Conservation (phyloP, 2,113 vertebrate genomes). For the Sisor rabdophorus region DNA sequence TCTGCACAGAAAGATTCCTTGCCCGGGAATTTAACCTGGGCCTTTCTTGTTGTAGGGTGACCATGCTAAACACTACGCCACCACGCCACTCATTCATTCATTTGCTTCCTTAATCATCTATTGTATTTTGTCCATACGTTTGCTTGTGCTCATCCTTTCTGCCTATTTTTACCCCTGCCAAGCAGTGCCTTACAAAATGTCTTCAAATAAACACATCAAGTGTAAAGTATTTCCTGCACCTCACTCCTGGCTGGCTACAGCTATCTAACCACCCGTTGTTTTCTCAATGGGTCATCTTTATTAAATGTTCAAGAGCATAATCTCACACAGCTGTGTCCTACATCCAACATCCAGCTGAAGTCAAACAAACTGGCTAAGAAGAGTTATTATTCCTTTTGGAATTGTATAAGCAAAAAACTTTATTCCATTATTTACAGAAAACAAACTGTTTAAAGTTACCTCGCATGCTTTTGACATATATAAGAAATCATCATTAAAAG, state of each 20-base stretch:
- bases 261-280: conserved; percentile 24
- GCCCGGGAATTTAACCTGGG: no score
- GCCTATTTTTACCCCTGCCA: neutral
- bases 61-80: no score
- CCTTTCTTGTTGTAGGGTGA: no score
- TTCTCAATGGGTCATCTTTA: conserved; percentile 30
- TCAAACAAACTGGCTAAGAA: neutral
- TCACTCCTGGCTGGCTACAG: neutral
- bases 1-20: no score
- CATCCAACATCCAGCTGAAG: conserved; percentile 26
- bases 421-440: neutral
- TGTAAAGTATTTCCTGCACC: neutral
- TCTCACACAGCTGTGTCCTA: conserved; percentile 48
- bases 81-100: no score
- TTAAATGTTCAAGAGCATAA: conserved; percentile 30
- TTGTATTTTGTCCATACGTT: neutral
- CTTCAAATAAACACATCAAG: conserved; percentile 4
- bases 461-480: neutral
- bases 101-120: no score
- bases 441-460: neutral
- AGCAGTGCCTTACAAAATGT: no score
- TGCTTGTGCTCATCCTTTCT: neutral
- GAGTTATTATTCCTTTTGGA: neutral
- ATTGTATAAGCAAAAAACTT: neutral
- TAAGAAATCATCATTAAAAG: neutral